These are phyloP conservation scores for Pelusios castaneus DNA, from an alignment of 2,113 vertebrate species.

Conservation along the genomic window DNA sequence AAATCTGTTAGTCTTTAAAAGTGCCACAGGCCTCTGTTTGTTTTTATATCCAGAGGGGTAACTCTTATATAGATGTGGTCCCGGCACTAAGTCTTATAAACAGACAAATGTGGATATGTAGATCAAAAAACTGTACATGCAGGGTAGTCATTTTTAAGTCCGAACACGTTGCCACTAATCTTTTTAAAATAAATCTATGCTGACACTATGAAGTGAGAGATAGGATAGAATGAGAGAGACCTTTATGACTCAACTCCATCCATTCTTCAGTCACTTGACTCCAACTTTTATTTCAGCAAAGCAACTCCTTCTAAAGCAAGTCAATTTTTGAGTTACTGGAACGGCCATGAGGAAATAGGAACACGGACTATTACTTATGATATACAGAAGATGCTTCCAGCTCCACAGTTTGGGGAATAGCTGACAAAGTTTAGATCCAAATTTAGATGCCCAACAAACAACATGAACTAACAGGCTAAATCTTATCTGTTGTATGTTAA, in stretches of 20 bases:
- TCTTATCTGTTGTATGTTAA: no score
- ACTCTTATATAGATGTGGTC: background rate
- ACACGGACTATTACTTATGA: background rate
- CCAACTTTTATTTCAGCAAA: background rate
- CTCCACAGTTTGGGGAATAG: background rate
- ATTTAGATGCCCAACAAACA: background rate
- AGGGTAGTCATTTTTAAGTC: background rate
- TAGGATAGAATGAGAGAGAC: background rate
- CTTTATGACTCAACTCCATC: background rate
- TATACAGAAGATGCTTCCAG: background rate
- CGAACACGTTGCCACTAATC: background rate
- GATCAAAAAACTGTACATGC: background rate
- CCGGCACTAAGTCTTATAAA: background rate
- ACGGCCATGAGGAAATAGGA: background rate
- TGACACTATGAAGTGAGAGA: background rate
- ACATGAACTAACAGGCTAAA: no score
- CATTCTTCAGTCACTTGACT: background rate
- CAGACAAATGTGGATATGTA: background rate
- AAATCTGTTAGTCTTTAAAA: no score
- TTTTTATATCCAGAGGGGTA: no score
- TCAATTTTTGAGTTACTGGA: background rate
- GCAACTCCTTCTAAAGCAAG: background rate
- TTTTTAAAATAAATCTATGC: background rate
- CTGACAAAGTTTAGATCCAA: background rate
- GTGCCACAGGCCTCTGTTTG: no score